These are phyloP conservation scores for Anneissia japonica DNA, from an alignment of 35 echinoderm and acorn worm species.

Conservation along the genomic window DNA sequence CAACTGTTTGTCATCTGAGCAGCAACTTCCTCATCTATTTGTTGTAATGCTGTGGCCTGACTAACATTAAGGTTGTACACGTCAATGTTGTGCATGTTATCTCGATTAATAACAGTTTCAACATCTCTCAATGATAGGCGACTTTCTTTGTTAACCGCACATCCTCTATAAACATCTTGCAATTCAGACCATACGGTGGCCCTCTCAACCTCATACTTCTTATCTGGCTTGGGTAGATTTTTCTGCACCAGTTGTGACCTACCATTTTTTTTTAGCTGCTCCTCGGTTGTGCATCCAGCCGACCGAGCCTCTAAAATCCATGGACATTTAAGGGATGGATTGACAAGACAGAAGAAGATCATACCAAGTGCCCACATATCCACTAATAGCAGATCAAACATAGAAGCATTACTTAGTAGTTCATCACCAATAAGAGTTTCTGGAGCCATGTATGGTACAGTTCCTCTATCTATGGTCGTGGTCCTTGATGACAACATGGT, in stretches of 20 bases:
- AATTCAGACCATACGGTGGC: constrained; percentile 4
- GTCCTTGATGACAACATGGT: not conserved
- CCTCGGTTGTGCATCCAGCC: not conserved
- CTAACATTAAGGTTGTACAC: not conserved
- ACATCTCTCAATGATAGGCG: constrained; percentile 5
- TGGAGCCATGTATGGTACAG: constrained; percentile 24
- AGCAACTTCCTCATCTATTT: not conserved
- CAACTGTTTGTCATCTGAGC: not conserved
- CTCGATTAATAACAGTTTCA: not conserved
- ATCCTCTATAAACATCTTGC: not conserved
- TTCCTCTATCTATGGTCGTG: not conserved
- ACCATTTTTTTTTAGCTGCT: not conserved
- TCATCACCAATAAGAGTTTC: constrained; percentile 13
- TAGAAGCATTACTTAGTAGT: not conserved
- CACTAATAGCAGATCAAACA: not conserved
- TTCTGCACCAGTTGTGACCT: not conserved
- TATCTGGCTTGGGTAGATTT: not conserved
- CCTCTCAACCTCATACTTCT: constrained; percentile 2
- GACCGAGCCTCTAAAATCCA: not conserved
- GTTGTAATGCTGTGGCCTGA: not conserved
- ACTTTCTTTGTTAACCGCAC: not conserved
- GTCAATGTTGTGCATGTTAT: not conserved
- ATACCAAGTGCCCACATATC: not conserved
- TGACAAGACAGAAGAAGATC: not conserved
- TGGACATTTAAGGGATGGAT: constrained; percentile 17